Conservation (phyloP, 2,113 vertebrate genomes). For the Apistogramma diplotaenia region DNA sequence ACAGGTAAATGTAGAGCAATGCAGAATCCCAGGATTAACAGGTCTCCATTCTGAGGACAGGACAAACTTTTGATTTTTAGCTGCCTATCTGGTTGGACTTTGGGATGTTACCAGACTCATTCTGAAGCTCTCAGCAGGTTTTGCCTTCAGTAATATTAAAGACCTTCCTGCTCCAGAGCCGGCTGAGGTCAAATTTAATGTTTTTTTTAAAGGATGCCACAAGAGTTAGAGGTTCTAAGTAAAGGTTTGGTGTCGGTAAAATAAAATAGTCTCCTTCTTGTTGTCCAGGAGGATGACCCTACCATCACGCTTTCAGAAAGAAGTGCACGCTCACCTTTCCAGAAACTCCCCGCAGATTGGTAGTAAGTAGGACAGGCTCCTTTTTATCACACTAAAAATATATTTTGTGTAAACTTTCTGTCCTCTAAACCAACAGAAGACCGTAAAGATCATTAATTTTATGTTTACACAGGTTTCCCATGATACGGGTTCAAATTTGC, state of each 20-base stretch:
- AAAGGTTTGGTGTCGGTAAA: not conserved
- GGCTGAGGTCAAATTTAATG: not conserved
- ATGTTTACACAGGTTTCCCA: not conserved
- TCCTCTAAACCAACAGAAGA: not conserved
- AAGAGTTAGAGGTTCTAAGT: not conserved
- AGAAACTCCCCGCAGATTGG: slow-evolving; percentile 67
- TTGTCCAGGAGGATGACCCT: slow-evolving; percentile 76
- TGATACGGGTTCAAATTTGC: not conserved
- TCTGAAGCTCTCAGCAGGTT: not conserved
- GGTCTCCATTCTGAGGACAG: not conserved
- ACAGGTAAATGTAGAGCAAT: not conserved
- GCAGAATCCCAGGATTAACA: slow-evolving; percentile 1
- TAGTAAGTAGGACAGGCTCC: slow-evolving; percentile 59
- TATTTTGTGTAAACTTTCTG: not conserved
- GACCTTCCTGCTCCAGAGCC: not conserved
- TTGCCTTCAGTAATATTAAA: not conserved
- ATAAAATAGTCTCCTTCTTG: not conserved
- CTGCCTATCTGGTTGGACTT: not conserved
- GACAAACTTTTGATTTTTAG: not conserved
- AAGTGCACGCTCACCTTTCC: slow-evolving; percentile 77
- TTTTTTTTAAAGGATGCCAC: not conserved
- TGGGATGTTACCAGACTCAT: not conserved
- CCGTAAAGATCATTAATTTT: fast-evolving
- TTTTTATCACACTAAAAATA: slow-evolving; percentile 3
- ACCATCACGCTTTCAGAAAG: slow-evolving; percentile 77